Percentiles rank a stretch among this genome's conserved stretches.
Conservation (phyloP, 2,797 vertebrate genomes). For the Schizopygopsis pylzovi region DNA sequence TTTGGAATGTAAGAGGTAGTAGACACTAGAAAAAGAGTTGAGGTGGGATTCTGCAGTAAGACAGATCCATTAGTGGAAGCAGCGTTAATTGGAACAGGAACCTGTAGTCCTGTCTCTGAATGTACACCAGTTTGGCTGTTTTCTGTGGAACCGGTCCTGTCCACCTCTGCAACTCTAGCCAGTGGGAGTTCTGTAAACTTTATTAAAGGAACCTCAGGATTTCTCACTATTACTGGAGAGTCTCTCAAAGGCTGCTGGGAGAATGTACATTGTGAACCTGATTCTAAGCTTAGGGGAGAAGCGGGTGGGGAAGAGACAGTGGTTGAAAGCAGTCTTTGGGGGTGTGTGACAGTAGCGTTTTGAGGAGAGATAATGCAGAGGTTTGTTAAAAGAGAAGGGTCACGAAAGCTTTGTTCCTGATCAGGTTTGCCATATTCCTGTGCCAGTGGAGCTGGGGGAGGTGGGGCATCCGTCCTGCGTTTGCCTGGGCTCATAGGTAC, state of each 20-base stretch:
- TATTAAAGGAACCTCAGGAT: constrained; percentile 87
- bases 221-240: constrained; percentile 90
- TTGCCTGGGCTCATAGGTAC: constrained; percentile 92
- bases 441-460: constrained; percentile 74
- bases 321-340: constrained; percentile 75
- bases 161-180: constrained; percentile 67
- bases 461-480: constrained; percentile 82
- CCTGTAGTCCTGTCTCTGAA: constrained; percentile 75
- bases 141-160: constrained; percentile 65
- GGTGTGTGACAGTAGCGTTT: constrained; percentile 75
- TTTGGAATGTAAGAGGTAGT: constrained; percentile 73
- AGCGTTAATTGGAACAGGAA: constrained; percentile 85
- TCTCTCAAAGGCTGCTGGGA: constrained; percentile 84
- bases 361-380: constrained; percentile 83
- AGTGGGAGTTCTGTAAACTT: constrained; percentile 78
- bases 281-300: constrained; percentile 82
- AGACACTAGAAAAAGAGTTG: constrained; percentile 80
- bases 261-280: constrained; percentile 80
- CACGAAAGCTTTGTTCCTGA: constrained; percentile 72
- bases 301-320: constrained; percentile 83
- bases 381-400: constrained; percentile 70
- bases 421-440: constrained; percentile 83
- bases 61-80: constrained; percentile 76
- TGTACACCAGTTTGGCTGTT: constrained; percentile 67
- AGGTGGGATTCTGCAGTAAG: constrained; percentile 77